These are phyloP conservation scores for Mya arenaria DNA, from an alignment of 1,140 invertebrate genomes.

Conservation along the genomic window DNA sequence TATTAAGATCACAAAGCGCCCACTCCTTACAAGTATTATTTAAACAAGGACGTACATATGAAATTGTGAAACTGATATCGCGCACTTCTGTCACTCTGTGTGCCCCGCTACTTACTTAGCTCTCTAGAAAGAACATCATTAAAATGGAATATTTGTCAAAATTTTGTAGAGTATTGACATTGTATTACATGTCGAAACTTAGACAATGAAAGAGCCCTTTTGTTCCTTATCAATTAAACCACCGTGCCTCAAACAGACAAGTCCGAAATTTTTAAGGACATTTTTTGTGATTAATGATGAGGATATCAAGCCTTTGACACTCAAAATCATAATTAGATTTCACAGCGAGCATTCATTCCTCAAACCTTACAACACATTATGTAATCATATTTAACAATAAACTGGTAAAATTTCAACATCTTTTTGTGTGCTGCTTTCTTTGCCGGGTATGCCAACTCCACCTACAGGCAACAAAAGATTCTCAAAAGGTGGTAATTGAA, in stretches of 20 bases:
- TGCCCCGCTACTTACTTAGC: constrained; percentile 22
- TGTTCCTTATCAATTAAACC: background rate
- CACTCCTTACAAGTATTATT: constrained; percentile 35
- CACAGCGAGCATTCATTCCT: too few species aligned
- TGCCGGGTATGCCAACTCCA: too few species aligned
- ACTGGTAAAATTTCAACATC: too few species aligned
- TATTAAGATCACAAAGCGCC: constrained; percentile 42
- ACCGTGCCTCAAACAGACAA: too few species aligned
- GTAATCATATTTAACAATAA: constrained; percentile 36
- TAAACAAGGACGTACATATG: constrained; percentile 37
- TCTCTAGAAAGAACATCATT: constrained; percentile 36
- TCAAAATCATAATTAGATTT: too few species aligned
- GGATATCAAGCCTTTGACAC: too few species aligned
- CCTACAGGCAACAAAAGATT: constrained; percentile 40
- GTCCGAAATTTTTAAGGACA: too few species aligned
- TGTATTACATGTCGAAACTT: constrained; percentile 34
- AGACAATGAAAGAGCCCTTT: background rate
- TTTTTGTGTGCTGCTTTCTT: too few species aligned
- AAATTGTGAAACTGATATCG: constrained; percentile 44
- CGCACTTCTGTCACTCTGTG: background rate
- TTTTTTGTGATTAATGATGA: too few species aligned
- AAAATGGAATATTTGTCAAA: constrained; percentile 25
- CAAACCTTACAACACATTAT: constrained; percentile 22
- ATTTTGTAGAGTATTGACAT: constrained; percentile 35
- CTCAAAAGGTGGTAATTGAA: constrained; percentile 45